Evolutionary conservation across 2,113 vertebrate genomes (phyloP), one percentile per base, ranked within the genome.

Genomic region (Hemiprocne comata): DNA sequence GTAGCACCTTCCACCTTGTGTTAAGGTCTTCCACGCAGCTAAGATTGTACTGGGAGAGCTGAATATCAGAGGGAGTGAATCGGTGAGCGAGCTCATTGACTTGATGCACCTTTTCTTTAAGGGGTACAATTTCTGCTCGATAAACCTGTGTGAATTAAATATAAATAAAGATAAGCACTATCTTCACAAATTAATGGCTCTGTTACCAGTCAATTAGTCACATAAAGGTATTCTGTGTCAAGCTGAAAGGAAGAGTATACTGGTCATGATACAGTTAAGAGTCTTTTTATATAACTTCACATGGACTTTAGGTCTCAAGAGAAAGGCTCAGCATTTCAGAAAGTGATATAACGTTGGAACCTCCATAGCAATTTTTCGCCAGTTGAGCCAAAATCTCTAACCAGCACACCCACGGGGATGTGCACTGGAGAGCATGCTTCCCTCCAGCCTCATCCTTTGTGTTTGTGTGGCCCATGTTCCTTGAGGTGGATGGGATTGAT

Each of bases 21-120:
- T 99, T 99, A 79, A 99, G 98, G 74, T 99, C 99, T 87, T 99
- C 98, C 23, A 99, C 97, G 67, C 97, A 98, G 85, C 98, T 99
- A 91, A 99, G 97, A 61, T 99, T 99, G 97, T 98, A 98, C 28
- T 97, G 98, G 60, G 99, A 99, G 62, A 99, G 98, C 20, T 98
- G 99, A 91, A 99, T 98, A 76, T 99, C 98, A 3, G 98, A 78
- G 1, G 98, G 98, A 55, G 97, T 87, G 76, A 99, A 99, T 7
- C 97, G 98, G 75, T 98, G 98, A 15, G 98, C 98, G 40, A 99
- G 97, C 34, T 98, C 98, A 95, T 99, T 99, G 96, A 99, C 97
- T 6, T 98, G 98, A 33, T 97, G 98, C 23, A 99, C 98, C 29
- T 99, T 98, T 14, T 99, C 99, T 91, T 99, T 98, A 28, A 99